These are phyloP conservation scores for Calosoma granatense DNA, from an alignment of 1,140 invertebrate genomes.

Conservation along the genomic window DNA sequence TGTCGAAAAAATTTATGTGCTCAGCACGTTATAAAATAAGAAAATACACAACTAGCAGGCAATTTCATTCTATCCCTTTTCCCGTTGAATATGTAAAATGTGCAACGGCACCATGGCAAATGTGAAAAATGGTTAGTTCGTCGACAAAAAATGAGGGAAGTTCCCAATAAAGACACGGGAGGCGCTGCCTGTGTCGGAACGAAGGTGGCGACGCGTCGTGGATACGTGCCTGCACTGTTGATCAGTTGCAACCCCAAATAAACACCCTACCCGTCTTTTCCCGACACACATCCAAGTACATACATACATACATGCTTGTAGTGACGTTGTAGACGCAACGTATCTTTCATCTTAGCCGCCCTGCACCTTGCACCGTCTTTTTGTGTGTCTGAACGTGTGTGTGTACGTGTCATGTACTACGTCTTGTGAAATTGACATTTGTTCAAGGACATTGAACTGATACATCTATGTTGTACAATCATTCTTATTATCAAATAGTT, in stretches of 20 bases:
- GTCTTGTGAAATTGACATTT: too few relatives aligned
- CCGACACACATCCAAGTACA: neutral
- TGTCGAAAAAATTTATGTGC: constrained; percentile 9
- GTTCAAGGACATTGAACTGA: too few relatives aligned
- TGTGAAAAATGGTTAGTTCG: constrained; percentile 9
- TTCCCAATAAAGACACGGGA: constrained; percentile 1
- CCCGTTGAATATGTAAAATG: neutral
- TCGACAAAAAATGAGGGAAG: constrained; percentile 8
- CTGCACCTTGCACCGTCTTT: too few relatives aligned
- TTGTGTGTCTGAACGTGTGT: too few relatives aligned
- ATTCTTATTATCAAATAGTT: too few relatives aligned
- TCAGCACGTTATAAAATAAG: constrained; percentile 4
- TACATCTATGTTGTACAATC: too few relatives aligned
- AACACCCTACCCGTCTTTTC: neutral
- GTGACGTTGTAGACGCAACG: too few relatives aligned
- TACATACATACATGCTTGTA: neutral
- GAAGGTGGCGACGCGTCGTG: neutral
- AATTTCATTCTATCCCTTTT: constrained; percentile 3
- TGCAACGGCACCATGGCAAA: neutral
- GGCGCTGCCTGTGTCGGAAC: neutral
- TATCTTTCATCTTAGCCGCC: too few relatives aligned
- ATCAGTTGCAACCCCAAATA: neutral
- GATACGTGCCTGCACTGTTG: neutral
- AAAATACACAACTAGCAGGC: constrained; percentile 6
- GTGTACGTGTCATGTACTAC: too few relatives aligned